Evolutionary conservation across 2,888 invertebrate species (phyloP), one percentile per base, ranked within the genome.

Genomic region (Saturnia pavonia): DNA sequence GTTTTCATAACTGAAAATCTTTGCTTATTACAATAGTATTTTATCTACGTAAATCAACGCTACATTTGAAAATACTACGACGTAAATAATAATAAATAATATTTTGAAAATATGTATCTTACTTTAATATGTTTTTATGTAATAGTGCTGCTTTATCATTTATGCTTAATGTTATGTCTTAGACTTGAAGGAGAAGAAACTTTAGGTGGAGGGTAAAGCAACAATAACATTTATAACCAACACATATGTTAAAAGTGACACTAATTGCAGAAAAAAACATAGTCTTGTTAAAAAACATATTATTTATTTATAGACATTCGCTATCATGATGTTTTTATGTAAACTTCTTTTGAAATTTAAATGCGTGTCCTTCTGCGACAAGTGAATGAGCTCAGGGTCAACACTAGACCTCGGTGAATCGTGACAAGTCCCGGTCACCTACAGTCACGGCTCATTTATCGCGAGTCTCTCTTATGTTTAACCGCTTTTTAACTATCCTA

Each of bases 371-470:
- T 65, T 65, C 57, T 25, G 65, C 65, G 40, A 65, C 65, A 40
- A 65, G 65, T 40, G 65, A 40, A 40, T 65, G 40, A 65, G 65
- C 16, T 65, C 65, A 65, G 65, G 65, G 40, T 65, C 40, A 65
- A 72, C 74, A 71, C 72, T 74, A 76, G 77, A 77, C 77, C 76
- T 78, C 79, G 76, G 75, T 83, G 78, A 80, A 79, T 89, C 89
- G 91, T 91, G 91, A 91, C 91, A 85, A 76, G 86, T 77, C 82
- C 82, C 80, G 84, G 84, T 83, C 85, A 83, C 76, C 81, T 78
- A 78, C 81, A 83, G 90, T 89, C 89, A 91, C 90, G 91, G 88
- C 91, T 90, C 91, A 90, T 91, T 89, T 87, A 82, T 82, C 79
- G 79, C 81, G 80, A 80, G 82, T 80, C 80, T 81, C 80, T 76